Evolutionary conservation across 2,888 invertebrate genomes (phyloP), one percentile per base, ranked within the genome.

Genomic region (Lithophane leautieri): DNA sequence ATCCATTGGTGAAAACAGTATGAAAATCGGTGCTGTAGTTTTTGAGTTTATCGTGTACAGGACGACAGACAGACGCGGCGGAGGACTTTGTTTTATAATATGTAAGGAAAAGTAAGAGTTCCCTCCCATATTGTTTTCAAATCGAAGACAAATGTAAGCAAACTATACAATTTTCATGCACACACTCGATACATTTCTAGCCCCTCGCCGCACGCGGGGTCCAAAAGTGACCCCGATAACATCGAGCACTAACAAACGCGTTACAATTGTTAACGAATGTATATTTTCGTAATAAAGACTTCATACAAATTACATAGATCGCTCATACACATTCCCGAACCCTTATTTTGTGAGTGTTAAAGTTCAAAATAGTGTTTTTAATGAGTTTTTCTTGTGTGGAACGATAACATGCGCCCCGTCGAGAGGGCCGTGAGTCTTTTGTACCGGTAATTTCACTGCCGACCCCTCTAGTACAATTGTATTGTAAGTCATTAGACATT

Each of bases 351-450:
- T 16, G 40, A 0, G 7, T 0, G 0, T n/a, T 87, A 84, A 76
- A 56, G 78, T 83, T 79, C 6, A 70, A 68, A 81, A 56, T 85
- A 0, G 40, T 52, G 19, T 52, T 68, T 76, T 60, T 25, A n/a
- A 28, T 11, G 1, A 54, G 44, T 61, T 68, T 70, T 73, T 34
- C 40, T 22, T 44, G 54, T 71, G 74, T 70, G 25, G 22, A 73
- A 62, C 65, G 87, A 87, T 92, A 93, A 93, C 92, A 89, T 92
- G 94, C 94, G 88, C 92, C 94, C 94, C 92, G 94, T 86, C 65
- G 94, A 75, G 93, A 77, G 79, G 70, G 86, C 86, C 88, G 90
- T 89, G 88, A 90, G 91, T 90, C 93, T 90, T 92, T 94, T 94
- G 93, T 94, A 88, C 88, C 86, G 90, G 89, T 93, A 93, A 93